Conservation (phyloP, 2,888 invertebrate species). For the Yponomeuta malinellus region DNA sequence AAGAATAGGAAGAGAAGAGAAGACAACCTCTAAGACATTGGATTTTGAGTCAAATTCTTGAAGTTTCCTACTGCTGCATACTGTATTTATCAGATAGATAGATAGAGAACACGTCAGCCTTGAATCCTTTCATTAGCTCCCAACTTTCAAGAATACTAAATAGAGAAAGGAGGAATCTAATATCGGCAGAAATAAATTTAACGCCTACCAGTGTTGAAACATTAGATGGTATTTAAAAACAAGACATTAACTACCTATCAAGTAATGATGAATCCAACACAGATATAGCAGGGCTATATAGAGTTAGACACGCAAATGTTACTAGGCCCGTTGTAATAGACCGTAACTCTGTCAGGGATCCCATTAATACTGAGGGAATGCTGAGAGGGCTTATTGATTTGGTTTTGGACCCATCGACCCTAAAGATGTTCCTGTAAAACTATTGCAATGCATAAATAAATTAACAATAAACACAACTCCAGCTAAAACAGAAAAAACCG, state of each 20-base stretch:
- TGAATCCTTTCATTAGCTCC: no score
- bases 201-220: not conserved
- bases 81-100: no score
- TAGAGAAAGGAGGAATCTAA: no score
- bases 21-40: no score
- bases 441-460: no score
- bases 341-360: conserved; percentile 5
- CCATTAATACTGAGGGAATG: conserved; percentile 12
- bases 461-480: no score
- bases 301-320: conserved; percentile 4
- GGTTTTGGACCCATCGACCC: not conserved
- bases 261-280: not conserved
- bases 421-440: not conserved
- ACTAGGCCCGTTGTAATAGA: not conserved
- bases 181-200: not conserved
- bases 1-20: no score
- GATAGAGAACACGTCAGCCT: no score
- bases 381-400: not conserved
- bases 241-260: not conserved
- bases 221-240: not conserved
- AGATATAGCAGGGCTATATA: not conserved
- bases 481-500: no score
- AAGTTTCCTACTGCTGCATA: no score
- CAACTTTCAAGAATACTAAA: no score
- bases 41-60: no score